Base-by-base conservation (phyloP, 1,140 invertebrate species). In the Leptopilina clavipes region DNA sequence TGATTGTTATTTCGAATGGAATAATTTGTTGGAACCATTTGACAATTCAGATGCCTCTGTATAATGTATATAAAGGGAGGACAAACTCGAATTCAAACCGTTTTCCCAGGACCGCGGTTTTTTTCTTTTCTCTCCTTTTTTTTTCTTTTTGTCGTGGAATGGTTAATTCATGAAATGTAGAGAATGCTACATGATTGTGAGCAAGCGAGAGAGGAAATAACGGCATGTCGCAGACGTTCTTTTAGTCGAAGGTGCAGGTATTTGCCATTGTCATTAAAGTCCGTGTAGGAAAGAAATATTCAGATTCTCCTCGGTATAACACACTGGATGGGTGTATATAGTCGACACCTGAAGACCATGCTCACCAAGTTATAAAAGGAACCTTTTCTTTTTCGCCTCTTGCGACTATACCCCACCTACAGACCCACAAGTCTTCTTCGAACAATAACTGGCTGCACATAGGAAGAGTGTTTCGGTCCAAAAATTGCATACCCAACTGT, bases 91-190 rank as follows among this genome's bases (percentile, higher is more conserved):
- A 65, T 65, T n/a, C 19, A 65, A 31, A 65, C 11, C 11, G 12
- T 65, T 65, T 65, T 65, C 59, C 22, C 25, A 65, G 59, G 25
- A 31, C 25, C 59, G 25, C 25, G 25, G 14, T 14, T 40, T 40
- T 40, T 40, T 40, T n/a, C n/a, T n/a, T n/a, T n/a, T n/a, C n/a
- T n/a, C n/a, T n/a, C n/a, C n/a, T 31, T 31, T 40, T 40, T 40
- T 40, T 9, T 40, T 40, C 9, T 65, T 65, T 65, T 65, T 25
- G 59, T 65, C 59, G 59, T 65, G 59, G 25, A 65, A 65, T 65
- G 59, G 59, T 65, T 65, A 65, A 37, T 65, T 65, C 59, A 37
- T 65, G 59, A 65, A 65, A 65, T 65, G 59, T 31, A 65, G 59
- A 37, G 59, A 65, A 65, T 65, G 22, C 59, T 65, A 65, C 59